Percentiles rank a stretch among this genome's conserved stretches.
phyloP scores from a whole-genome alignment of 2,888 invertebrate genomes.

The Opisthograptis luteolata region DNA sequence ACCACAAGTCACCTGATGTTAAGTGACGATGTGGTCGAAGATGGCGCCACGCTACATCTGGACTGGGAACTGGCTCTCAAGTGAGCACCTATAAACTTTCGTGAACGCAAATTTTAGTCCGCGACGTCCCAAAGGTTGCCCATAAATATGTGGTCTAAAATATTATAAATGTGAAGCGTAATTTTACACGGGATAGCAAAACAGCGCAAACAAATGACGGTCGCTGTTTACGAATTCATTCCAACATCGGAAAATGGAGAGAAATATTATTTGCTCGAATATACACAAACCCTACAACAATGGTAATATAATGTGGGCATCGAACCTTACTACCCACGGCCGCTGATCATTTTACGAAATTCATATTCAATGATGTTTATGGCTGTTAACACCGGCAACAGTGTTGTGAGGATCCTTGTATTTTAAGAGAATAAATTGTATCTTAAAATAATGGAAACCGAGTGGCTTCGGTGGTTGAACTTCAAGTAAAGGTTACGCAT shows the following conservation, averaged over 20 bases:
- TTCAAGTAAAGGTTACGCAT: conserved; percentile 1
- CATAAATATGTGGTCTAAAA: no score
- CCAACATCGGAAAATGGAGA: conserved; percentile 32
- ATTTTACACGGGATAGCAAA: conserved; percentile 31
- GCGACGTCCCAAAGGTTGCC: no score
- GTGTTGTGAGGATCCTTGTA: conserved; percentile 31
- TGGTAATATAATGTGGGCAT: conserved; percentile 41
- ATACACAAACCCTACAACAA: conserved; percentile 41
- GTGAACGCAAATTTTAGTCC: no score
- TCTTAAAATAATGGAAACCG: conserved; percentile 18
- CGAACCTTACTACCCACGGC: conserved; percentile 38
- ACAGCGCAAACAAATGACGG: conserved; percentile 34
- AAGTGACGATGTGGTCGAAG: no score
- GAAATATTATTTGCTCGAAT: conserved; percentile 8
- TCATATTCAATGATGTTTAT: conserved; percentile 39
- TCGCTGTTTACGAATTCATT: neutral
- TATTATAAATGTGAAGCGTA: no score
- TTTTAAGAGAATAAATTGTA: conserved; percentile 18
- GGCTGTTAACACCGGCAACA: conserved; percentile 35
- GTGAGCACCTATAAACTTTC: no score
- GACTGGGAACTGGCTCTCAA: no score
- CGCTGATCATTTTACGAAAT: conserved; percentile 41
- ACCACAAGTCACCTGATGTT: no score
- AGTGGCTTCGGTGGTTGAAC: conserved; percentile 1
- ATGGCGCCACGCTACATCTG: no score